These are phyloP conservation scores for Climacteris rufus DNA, from an alignment of 2,113 vertebrate species.

Conservation along the genomic window DNA sequence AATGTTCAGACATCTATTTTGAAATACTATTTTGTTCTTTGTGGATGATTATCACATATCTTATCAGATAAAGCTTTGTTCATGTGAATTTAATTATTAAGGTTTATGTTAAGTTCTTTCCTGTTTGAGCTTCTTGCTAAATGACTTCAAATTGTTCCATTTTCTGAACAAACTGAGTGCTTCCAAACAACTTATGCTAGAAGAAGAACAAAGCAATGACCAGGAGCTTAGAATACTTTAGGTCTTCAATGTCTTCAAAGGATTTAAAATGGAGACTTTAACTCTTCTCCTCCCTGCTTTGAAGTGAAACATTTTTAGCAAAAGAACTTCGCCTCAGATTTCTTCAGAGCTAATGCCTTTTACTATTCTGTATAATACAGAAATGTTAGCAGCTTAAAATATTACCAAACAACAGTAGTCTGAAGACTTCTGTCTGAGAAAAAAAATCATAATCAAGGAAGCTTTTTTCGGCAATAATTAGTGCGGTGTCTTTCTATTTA, in stretches of 20 bases:
- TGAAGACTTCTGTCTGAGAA: background rate
- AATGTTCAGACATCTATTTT: background rate
- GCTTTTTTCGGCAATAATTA: background rate
- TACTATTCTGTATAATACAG: background rate
- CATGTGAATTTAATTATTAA: conserved; percentile 40
- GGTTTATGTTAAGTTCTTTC: conserved; percentile 16
- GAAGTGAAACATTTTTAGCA: background rate
- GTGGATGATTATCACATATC: background rate
- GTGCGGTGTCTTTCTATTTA: background rate
- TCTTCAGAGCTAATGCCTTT: background rate
- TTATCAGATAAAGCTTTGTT: conserved; percentile 50
- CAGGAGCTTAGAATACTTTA: background rate
- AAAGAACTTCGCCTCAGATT: background rate
- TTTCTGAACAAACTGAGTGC: conserved; percentile 5
- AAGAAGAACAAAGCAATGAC: background rate
- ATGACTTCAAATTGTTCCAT: background rate
- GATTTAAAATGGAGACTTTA: background rate
- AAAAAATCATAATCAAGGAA: background rate
- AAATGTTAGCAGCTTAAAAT: background rate
- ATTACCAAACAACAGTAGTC: background rate
- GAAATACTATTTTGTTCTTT: background rate
- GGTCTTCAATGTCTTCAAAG: background rate
- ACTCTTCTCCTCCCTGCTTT: background rate
- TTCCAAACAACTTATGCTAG: conserved; percentile 2
- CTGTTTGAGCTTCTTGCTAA: conserved; percentile 4